phyloP scores from a whole-genome alignment of 2,888 invertebrate genomes.

The Thymelicus sylvestris region DNA sequence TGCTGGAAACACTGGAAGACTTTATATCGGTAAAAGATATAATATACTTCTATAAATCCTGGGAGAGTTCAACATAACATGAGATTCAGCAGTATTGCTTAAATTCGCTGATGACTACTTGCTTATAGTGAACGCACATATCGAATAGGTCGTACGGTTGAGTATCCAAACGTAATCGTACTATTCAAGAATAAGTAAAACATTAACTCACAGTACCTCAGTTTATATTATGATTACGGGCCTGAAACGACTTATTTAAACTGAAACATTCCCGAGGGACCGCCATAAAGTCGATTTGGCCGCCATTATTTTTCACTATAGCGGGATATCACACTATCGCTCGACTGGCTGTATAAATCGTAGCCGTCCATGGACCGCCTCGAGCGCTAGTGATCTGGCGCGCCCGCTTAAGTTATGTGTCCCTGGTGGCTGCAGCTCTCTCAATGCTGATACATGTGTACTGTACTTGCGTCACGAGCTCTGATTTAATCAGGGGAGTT shows the following conservation, averaged over 20 bases:
- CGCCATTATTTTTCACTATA: slow-evolving; percentile 71
- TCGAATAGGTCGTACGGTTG: too few relatives aligned
- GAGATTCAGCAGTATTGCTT: too few relatives aligned
- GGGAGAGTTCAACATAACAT: too few relatives aligned
- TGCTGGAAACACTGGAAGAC: too few relatives aligned
- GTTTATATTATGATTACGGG: slow-evolving; percentile 18
- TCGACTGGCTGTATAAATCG: slow-evolving; percentile 64
- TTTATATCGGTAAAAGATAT: too few relatives aligned
- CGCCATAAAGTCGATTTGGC: slow-evolving; percentile 56
- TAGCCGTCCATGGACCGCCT: slow-evolving; percentile 59
- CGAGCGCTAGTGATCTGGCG: slow-evolving; percentile 71
- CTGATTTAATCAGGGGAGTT: slow-evolving; percentile 23
- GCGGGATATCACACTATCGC: slow-evolving; percentile 54
- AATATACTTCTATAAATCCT: too few relatives aligned
- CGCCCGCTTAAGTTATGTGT: slow-evolving; percentile 75
- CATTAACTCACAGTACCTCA: neutral
- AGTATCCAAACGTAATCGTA: too few relatives aligned
- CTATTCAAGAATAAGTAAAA: too few relatives aligned
- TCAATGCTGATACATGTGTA: slow-evolving; percentile 47
- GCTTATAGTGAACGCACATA: too few relatives aligned
- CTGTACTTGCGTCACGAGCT: slow-evolving; percentile 41
- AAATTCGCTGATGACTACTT: too few relatives aligned
- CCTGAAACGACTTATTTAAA: slow-evolving; percentile 34
- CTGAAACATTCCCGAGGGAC: slow-evolving; percentile 32
- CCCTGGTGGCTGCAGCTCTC: slow-evolving; percentile 62